Conservation (phyloP, 2,113 vertebrate genomes). For the Poeciliopsis occidentalis region DNA sequence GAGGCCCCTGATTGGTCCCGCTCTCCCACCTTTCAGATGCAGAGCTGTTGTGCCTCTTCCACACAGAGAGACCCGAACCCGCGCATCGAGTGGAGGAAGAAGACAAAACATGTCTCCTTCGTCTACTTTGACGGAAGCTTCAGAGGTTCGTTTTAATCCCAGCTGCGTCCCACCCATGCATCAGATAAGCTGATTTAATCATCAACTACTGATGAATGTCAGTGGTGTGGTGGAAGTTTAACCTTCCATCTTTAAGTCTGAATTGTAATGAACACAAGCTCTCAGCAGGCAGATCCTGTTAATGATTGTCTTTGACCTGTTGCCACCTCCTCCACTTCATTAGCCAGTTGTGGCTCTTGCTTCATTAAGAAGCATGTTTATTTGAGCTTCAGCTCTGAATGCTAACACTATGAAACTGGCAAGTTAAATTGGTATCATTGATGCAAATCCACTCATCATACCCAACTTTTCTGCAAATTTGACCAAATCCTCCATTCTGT, state of each 20-base stretch:
- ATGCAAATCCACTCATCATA: too few species aligned
- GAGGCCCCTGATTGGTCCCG: conserved; percentile 40
- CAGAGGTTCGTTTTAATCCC: conserved; percentile 68
- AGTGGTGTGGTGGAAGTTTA: not conserved
- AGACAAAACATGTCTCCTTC: conserved; percentile 82
- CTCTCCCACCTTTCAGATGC: conserved; percentile 75
- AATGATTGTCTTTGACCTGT: not conserved
- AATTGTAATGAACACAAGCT: conserved; percentile 39
- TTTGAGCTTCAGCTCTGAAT: too few species aligned
- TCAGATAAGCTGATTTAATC: too few species aligned
- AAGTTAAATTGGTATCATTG: too few species aligned
- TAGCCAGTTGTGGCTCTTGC: too few species aligned
- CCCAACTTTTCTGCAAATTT: too few species aligned
- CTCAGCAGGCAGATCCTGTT: not conserved
- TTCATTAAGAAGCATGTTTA: too few species aligned
- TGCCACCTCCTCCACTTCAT: too few species aligned
- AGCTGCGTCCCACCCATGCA: too few species aligned
- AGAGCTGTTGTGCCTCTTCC: conserved; percentile 86
- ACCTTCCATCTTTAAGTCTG: conserved; percentile 16
- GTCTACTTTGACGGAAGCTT: conserved; percentile 87
- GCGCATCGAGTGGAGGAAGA: conserved; percentile 96
- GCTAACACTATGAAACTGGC: not conserved
- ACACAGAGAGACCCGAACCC: conserved; percentile 79
- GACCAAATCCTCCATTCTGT: too few species aligned
- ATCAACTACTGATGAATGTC: not conserved